Conservation (phyloP, 2,113 vertebrate genomes). For the Vulpes vulpes region DNA sequence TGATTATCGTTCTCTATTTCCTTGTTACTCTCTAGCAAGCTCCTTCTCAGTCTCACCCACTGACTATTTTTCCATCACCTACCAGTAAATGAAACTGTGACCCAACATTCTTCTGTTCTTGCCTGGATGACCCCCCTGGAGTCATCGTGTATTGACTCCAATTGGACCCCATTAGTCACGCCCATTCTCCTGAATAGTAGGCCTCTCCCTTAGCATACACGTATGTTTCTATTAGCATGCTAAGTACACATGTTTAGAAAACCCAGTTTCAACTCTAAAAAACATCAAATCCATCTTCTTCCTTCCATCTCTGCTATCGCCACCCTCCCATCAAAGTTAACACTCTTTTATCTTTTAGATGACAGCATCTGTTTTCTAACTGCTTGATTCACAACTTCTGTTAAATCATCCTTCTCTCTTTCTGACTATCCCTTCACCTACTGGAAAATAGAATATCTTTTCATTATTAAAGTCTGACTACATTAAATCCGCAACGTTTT, state of each 20-base stretch:
- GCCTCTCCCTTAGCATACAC: background rate
- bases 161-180: background rate
- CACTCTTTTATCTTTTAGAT: background rate
- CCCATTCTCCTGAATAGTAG: background rate
- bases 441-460: background rate
- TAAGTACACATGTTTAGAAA: background rate
- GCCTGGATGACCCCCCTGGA: background rate
- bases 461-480: conserved; percentile 34
- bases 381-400: background rate
- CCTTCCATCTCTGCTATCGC: background rate
- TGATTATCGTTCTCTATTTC: background rate
- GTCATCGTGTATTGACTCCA: background rate
- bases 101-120: background rate
- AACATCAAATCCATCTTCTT: background rate
- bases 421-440: background rate
- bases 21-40: background rate
- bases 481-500: background rate
- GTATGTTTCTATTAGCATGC: background rate
- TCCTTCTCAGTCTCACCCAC: background rate
- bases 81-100: background rate
- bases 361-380: background rate
- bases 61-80: background rate
- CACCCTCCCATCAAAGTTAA: background rate
- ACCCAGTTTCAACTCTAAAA: background rate
- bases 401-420: background rate